Conservation (phyloP, 1,140 invertebrate species). For the Papilio glaucus region DNA sequence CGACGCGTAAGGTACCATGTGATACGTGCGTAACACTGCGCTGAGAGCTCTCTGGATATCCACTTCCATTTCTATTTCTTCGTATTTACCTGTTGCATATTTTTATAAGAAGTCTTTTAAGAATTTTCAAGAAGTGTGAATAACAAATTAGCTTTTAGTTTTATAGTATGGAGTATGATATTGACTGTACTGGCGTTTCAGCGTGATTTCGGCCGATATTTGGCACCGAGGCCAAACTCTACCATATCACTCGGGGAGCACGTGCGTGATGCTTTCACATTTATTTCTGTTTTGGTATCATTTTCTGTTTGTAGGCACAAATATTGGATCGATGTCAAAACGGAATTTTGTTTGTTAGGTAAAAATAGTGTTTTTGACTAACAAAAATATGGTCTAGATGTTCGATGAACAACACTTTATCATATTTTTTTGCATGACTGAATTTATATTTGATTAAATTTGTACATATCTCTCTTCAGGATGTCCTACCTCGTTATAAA, state of each 20-base stretch:
- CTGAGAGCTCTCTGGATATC: no score
- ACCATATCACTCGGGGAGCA: not conserved
- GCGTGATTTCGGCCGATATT: not conserved
- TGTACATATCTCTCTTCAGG: no score
- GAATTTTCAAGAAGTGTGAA: no score
- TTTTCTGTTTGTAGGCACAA: not conserved
- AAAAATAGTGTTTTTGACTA: not conserved
- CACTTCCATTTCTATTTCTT: no score
- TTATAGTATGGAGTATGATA: not conserved
- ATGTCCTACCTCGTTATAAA: no score
- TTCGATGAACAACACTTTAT: not conserved
- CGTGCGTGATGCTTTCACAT: not conserved
- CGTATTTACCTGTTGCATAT: no score
- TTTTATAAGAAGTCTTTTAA: no score
- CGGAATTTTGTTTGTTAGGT: conserved; percentile 11
- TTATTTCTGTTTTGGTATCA: conserved; percentile 19
- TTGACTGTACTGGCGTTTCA: not conserved
- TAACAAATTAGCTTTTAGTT: not conserved
- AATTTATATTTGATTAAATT: no score
- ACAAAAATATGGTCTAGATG: not conserved
- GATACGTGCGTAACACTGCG: no score
- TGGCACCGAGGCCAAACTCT: conserved; percentile 5
- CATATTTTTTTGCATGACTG: not conserved
- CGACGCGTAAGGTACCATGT: no score
- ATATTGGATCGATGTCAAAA: conserved; percentile 12